Conservation (phyloP, 2,797 vertebrate genomes). For the Melanogrammus aeglefinus region DNA sequence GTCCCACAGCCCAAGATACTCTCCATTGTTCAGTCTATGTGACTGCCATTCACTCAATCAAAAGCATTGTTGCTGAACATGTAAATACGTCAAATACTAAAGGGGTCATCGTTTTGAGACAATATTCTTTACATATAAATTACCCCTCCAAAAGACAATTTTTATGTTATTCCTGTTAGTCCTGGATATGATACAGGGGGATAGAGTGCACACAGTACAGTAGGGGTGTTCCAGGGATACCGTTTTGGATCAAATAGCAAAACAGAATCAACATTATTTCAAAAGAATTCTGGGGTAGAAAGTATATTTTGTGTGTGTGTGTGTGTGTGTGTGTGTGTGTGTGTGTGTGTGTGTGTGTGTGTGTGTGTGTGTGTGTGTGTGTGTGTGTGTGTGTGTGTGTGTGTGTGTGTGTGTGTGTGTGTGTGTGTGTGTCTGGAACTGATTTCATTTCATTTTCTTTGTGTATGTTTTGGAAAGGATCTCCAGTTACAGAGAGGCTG, state of each 20-base stretch:
- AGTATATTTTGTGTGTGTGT: constrained; percentile 21
- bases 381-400: background rate
- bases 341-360: constrained; percentile 14
- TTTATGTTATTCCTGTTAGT: background rate
- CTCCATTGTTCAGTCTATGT: constrained; percentile 54
- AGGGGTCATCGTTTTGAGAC: constrained; percentile 27
- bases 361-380: background rate
- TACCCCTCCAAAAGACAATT: background rate
- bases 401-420: constrained; percentile 24
- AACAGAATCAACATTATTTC: constrained; percentile 17
- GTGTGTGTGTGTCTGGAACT: constrained; percentile 31
- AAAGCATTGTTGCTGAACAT: background rate
- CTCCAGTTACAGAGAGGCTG: constrained; percentile 35
- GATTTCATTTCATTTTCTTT: constrained; percentile 52
- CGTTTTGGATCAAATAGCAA: constrained; percentile 7
- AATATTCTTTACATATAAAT: background rate
- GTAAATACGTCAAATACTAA: constrained; percentile 63
- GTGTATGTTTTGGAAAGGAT: constrained; percentile 44
- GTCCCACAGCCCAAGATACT: constrained; percentile 55
- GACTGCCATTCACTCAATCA: background rate
- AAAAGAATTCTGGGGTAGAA: constrained; percentile 16
- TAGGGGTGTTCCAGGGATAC: constrained; percentile 14
- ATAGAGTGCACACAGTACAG: constrained; percentile 16
- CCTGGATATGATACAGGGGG: background rate
- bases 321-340: constrained; percentile 15